Percentiles rank a stretch among this genome's conserved stretches.
Evolutionary conservation across 2,888 invertebrate genomes (phyloP).

Genomic region (Cremastobaeus sp.): DNA sequence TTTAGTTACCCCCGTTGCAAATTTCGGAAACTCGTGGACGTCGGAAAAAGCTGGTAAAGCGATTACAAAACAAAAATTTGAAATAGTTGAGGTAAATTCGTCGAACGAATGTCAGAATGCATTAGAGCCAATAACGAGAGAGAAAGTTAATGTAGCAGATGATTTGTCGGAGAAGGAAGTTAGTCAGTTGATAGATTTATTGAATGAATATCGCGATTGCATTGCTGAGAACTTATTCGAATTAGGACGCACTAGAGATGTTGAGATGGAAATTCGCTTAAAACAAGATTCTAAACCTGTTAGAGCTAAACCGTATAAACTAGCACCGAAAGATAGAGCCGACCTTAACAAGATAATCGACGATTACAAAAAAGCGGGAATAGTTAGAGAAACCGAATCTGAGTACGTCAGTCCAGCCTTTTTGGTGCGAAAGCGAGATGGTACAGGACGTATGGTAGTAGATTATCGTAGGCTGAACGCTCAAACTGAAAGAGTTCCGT

Average conservation of each 20-base stretch:
- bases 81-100: not conserved
- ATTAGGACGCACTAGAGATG: not conserved
- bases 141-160: slow-evolving; percentile 2
- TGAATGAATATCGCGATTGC: slow-evolving; percentile 9
- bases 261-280: slow-evolving; percentile 6
- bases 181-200: not conserved
- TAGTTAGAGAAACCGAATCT: slow-evolving; percentile 30
- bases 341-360: slow-evolving; percentile 37
- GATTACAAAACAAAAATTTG: not conserved
- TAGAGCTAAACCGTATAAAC: not conserved
- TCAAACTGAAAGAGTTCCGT: not conserved
- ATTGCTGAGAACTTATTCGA: slow-evolving; percentile 5
- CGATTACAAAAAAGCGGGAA: slow-evolving; percentile 42
- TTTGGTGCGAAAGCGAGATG: slow-evolving; percentile 39
- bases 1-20: not conserved
- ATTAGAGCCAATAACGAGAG: not conserved
- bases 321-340: not conserved
- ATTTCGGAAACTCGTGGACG: not conserved
- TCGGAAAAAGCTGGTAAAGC: not conserved
- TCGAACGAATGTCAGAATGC: not conserved
- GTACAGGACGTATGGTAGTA: slow-evolving; percentile 47
- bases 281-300: slow-evolving; percentile 1
- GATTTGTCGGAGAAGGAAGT: not conserved
- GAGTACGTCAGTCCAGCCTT: slow-evolving; percentile 28
- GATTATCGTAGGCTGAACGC: slow-evolving; percentile 49